Evolutionary conservation across 2,797 vertebrate species (phyloP), one percentile per base, ranked within the genome.

Genomic region (Poecilia wingei): DNA sequence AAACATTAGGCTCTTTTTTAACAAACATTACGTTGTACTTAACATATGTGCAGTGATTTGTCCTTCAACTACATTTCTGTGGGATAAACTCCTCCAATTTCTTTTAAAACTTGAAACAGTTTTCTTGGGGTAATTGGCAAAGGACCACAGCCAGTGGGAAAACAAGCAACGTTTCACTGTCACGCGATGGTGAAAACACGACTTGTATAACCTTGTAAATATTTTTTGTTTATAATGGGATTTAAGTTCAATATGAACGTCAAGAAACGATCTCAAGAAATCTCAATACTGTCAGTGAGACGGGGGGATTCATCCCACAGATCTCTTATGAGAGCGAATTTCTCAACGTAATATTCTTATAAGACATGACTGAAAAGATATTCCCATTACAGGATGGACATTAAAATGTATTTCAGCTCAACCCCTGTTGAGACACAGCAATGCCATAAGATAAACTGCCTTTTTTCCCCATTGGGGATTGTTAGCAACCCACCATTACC

Each of bases 351-450:
- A 76, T 83, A 77, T n/a, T 68, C 76, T 78, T 72, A 69, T 80
- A 81, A 75, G 73, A 85, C 76, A 76, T 87, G 77, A 73, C 86
- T 87, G 82, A 79, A 77, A 82, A 70, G 79, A 53, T 75, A 59
- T 72, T 47, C 39, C 51, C 45, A 80, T 84, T 80, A 89, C 81
- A 82, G 82, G 82, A 71, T 73, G 81, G 79, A 81, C 84, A 76
- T 79, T 72, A 74, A 80, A 88, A 88, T 85, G 82, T 13, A 87
- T 91, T 91, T 91, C 77, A 90, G 86, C 88, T 87, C 75, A 74
- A 84, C 82, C 79, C 78, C 72, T 77, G 66, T 87, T 85, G 79
- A 79, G 77, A 75, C 2, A 3, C 57, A 77, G 43, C 39, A 59
- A 69, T 70, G 41, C 73, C 18, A 41, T 47, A 36, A 79, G 77